Conservation (phyloP, 2,113 vertebrate species). For the Lota lota region DNA sequence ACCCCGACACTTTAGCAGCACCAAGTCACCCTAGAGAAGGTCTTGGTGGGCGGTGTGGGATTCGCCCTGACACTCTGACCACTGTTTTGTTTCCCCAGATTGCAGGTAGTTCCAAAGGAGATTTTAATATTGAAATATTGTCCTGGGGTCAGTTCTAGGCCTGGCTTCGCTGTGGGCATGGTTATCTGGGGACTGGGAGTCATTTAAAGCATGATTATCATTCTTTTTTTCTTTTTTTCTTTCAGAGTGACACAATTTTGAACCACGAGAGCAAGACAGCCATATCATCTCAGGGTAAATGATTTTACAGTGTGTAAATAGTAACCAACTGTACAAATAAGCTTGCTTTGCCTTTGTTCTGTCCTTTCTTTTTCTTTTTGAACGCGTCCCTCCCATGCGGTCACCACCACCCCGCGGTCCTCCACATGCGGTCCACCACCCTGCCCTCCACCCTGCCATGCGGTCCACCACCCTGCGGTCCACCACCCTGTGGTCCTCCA, state of each 20-base stretch:
- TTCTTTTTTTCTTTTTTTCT: slow-evolving; percentile 8
- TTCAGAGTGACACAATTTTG: slow-evolving; percentile 13
- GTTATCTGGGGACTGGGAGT: slow-evolving; percentile 4
- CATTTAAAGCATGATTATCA: slow-evolving; percentile 32
- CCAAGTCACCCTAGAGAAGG: no score
- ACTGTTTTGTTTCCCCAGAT: slow-evolving; percentile 7
- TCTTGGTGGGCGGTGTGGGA: no score
- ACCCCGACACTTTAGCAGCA: no score
- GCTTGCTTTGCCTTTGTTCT: slow-evolving; percentile 72
- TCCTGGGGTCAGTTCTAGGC: slow-evolving; percentile 5
- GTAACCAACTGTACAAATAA: slow-evolving; percentile 60
- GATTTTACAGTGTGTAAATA: slow-evolving; percentile 58
- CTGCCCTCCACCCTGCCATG: no score
- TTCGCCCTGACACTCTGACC: no score
- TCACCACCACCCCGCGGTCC: no score
- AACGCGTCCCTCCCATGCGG: no score
- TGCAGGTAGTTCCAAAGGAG: slow-evolving; percentile 16
- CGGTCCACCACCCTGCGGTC: no score
- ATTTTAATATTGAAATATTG: neutral
- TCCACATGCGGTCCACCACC: no score
- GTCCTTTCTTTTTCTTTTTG: slow-evolving; percentile 31
- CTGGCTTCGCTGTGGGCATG: neutral
- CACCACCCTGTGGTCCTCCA: no score
- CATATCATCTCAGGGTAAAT: slow-evolving; percentile 30
- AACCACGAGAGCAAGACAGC: slow-evolving; percentile 56